Evolutionary conservation across 2,888 invertebrate genomes (phyloP).

Genomic region (Conomelus anceps): DNA sequence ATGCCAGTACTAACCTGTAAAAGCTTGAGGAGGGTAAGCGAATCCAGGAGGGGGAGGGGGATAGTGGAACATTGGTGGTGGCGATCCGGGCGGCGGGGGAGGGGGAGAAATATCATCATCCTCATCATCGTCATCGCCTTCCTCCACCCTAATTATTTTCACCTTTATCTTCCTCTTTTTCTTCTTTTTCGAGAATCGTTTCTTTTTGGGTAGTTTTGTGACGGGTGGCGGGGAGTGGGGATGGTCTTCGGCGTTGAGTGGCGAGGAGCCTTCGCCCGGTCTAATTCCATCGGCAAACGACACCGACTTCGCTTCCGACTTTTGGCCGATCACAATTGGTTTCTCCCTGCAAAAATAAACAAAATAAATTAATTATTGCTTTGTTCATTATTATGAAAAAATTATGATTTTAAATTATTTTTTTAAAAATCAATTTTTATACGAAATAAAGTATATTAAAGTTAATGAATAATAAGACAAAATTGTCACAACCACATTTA

Average conservation of each 20-base stretch:
- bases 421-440: no score
- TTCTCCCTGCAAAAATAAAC: slow-evolving; percentile 13
- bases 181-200: slow-evolving; percentile 46
- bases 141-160: slow-evolving; percentile 29
- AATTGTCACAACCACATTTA: no score
- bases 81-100: slow-evolving; percentile 54
- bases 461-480: no score
- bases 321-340: slow-evolving; percentile 21
- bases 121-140: slow-evolving; percentile 42
- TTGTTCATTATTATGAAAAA: no score
- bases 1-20: slow-evolving; percentile 23
- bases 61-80: slow-evolving; percentile 42
- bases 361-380: background rate
- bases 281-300: slow-evolving; percentile 55
- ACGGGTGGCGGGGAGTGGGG: slow-evolving; percentile 55
- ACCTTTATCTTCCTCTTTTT: slow-evolving; percentile 41
- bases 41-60: slow-evolving; percentile 28
- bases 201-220: slow-evolving; percentile 47
- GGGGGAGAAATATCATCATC: slow-evolving; percentile 51
- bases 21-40: slow-evolving; percentile 19
- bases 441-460: no score
- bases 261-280: slow-evolving; percentile 46
- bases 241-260: slow-evolving; percentile 50
- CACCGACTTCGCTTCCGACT: slow-evolving; percentile 42
- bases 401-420: no score